Evolutionary conservation across 2,797 vertebrate genomes (phyloP).

Genomic region (Diglossa cyanea): DNA sequence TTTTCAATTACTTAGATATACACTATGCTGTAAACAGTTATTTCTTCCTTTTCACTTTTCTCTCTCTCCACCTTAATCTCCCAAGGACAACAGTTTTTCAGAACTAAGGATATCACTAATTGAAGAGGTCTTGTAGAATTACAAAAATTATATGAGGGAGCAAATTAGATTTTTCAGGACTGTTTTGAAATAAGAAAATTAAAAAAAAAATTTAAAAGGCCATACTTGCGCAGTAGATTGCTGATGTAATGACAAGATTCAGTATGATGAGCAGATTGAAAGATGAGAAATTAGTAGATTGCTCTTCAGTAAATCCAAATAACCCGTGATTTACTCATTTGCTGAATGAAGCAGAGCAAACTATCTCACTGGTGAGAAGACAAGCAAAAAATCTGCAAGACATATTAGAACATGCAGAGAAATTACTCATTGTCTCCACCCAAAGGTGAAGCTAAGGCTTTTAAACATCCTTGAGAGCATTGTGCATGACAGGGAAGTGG

Average conservation of each 20-base stretch:
- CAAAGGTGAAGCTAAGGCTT: neutral
- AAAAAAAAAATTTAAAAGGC: neutral
- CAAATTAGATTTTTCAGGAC: constrained; percentile 3
- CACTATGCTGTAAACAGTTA: neutral
- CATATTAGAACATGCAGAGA: constrained; percentile 56
- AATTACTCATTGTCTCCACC: constrained; percentile 44
- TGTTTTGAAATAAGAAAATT: neutral
- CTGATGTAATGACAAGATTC: neutral
- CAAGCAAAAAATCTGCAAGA: neutral
- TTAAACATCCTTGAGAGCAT: constrained; percentile 10
- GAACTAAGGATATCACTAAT: neutral
- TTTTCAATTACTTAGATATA: constrained; percentile 31
- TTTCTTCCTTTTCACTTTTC: constrained; percentile 6
- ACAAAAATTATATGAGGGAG: neutral
- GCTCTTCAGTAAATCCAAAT: constrained; percentile 39
- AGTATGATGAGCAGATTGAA: neutral
- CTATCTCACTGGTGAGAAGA: neutral
- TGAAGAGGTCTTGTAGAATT: constrained; percentile 12
- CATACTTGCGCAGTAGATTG: neutral
- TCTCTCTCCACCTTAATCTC: neutral
- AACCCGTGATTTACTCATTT: neutral
- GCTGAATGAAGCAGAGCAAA: constrained; percentile 40
- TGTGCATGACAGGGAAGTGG: neutral
- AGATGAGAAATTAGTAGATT: neutral
- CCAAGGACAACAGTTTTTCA: neutral